Base-by-base conservation (phyloP, 2,797 vertebrate genomes). In the Chlorospingus flavigularis region DNA sequence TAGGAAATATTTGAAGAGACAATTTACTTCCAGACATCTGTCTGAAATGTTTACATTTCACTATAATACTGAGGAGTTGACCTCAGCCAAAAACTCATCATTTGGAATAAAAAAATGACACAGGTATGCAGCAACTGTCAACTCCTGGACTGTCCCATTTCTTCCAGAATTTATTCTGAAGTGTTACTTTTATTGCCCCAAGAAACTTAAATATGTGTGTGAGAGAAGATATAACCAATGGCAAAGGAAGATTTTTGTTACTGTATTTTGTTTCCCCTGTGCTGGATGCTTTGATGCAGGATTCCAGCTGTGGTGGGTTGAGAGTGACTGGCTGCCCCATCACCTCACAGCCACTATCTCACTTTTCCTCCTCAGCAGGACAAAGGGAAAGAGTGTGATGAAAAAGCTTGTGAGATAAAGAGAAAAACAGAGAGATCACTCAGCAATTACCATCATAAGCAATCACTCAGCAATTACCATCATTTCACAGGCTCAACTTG, bases 391-490 rank as follows among this genome's bases (percentile, higher is more conserved):
- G 68, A 65, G 37, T 84, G 62, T 40, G 39, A 35, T 25, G 23
- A 55, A 55, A 88, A 82, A 60, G 0, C 9, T 82, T 23, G 4
- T 51, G 14, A 55, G 6, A 60, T 39, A 60, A 39, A 55, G 55
- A 50, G 50, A 71, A 67, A 92, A 62, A 24, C 17, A n/a, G 30
- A 9, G 21, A n/a, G 9, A 72, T 35, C 17, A 45, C 11, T 70
- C 39, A 67, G 31, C 37, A 51, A 13, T 58, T 78, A 31, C 40
- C 4, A 26, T 50, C 9, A 50, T 0, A 0, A 21, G 13, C 39
- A 54, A 87, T 35, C 19, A 48, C 10, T 68, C 37, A 67, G 33
- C 43, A 51, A 13, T 60, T 79, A 31, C 45, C 4, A 21, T 47
- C 8, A 51, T 0, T 48, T 48, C 74, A 42, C 11, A 82, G 48